Evolutionary conservation across 35 echinoderm and acorn worm genomes (phyloP), one percentile per base, ranked within the genome.

Genomic region (Diadema setosum): DNA sequence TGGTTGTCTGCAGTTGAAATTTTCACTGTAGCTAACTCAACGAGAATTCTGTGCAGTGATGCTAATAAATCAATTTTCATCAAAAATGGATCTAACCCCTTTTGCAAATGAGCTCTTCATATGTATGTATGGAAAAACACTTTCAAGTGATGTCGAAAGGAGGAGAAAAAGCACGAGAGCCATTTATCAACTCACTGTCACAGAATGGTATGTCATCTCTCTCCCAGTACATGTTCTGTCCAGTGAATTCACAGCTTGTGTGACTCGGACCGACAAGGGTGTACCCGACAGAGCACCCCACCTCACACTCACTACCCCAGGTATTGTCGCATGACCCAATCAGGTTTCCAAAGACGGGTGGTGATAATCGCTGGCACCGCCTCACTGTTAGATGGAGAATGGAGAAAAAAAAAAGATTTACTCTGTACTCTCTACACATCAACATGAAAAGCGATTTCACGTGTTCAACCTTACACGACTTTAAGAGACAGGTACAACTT

Each of bases 131-230:
- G n/a, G n/a, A n/a, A n/a, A n/a, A n/a, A n/a, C n/a, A n/a, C n/a
- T n/a, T n/a, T n/a, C n/a, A n/a, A n/a, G n/a, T n/a, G n/a, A n/a
- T n/a, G n/a, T n/a, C n/a, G n/a, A n/a, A n/a, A n/a, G n/a, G n/a
- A n/a, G n/a, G n/a, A n/a, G n/a, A n/a, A n/a, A n/a, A n/a, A n/a
- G n/a, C n/a, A n/a, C n/a, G n/a, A n/a, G n/a, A n/a, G n/a, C n/a
- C n/a, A n/a, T n/a, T n/a, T n/a, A n/a, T n/a, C n/a, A n/a, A 78
- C 73, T 44, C 44, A 78, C 73, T 56, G 57, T 59, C 81, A 15
- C 81, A 50, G 44, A 17, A 83, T 5, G 81, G 45, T 30, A 29
- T 18, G 0, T 30, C 31, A 25, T 83, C 81, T 50, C 55, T 33
- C 46, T 50, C 14, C 81, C 81, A 83, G 15, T 50, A 30, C 45